Evolutionary conservation across 1,140 invertebrate species (phyloP), one percentile per base, ranked within the genome.

Genomic region (Bombus consobrinus): DNA sequence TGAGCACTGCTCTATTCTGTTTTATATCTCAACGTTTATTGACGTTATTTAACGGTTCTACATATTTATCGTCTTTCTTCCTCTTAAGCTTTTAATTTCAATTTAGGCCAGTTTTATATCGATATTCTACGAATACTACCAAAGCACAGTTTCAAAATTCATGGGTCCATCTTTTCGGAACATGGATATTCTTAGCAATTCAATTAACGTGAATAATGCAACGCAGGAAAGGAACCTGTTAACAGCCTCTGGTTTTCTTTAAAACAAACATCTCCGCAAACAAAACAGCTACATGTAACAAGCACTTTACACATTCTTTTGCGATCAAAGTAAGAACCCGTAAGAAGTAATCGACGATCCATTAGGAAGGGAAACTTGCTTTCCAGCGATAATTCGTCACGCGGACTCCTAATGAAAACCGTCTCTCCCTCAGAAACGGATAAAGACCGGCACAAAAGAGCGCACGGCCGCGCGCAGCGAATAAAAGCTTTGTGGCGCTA

Each of bases 361-460:
- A 69, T 18, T 37, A 28, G 28, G 37, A 43, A 22, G 13, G 41
- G 25, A 39, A 71, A 68, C n/a, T 37, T 32, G 22, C 34, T 39
- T 22, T 25, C n/a, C n/a, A 22, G 22, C 41, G 75, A 43, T 62
- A 72, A 43, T 69, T 85, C n/a, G 41, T 66, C 18, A 28, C 74
- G 22, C 37, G 53, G 64, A 15, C 53, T 12, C 53, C 47, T 62
- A 80, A 80, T 85, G 66, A 59, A 85, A 80, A 80, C 66, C 39
- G 39, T 59, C 74, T 72, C 76, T 13, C 22, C 18, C 22, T 25
- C 13, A 66, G 41, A 47, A 66, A 18, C 25, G 81, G 39, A 64
- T 75, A 68, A 66, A 83, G 47, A 57, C 15, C 43, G 59, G 34
- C 28, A 66, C 81, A 76, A 83, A 83, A 83, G 81, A 34, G 28